A percentile compares a stretch with the other conserved stretches of the same genome.
Conservation (phyloP, 92 coral and sea anemone genomes). For the Palythoa grandiflora region DNA sequence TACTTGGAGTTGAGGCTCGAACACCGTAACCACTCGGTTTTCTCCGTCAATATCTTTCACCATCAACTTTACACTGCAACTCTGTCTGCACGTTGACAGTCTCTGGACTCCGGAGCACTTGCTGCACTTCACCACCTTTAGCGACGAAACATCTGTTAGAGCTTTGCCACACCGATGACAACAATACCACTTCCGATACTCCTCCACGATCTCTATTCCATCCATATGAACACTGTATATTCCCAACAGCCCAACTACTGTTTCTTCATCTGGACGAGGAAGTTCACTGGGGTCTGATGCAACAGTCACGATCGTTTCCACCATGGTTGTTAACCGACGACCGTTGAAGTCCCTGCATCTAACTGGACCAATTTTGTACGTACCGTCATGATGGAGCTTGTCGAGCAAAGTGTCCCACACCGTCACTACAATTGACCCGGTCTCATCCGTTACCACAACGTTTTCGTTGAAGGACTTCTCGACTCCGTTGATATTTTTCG, state of each 20-base stretch:
- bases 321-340: not conserved
- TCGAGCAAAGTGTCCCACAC: not conserved
- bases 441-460: conserved; percentile 9
- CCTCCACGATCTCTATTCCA: not conserved
- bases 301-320: not conserved
- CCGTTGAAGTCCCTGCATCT: not conserved
- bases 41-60: not conserved
- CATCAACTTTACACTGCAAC: not conserved
- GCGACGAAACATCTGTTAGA: not conserved
- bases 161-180: not conserved
- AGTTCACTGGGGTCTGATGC: not conserved
- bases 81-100: not conserved
- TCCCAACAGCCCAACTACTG: not conserved
- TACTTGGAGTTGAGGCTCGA: not conserved
- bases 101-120: conserved; percentile 2
- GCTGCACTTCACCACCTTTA: not conserved
- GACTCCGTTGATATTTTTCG: not conserved
- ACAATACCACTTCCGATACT: not conserved
- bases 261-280: not conserved
- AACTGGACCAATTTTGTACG: not conserved
- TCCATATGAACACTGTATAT: not conserved
- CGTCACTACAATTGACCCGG: conserved; percentile 9
- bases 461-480: conserved; percentile 17
- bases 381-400: not conserved
- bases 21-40: conserved; percentile 2